Base-by-base conservation (phyloP, 1,140 invertebrate genomes). In the Papilio aristodemus region DNA sequence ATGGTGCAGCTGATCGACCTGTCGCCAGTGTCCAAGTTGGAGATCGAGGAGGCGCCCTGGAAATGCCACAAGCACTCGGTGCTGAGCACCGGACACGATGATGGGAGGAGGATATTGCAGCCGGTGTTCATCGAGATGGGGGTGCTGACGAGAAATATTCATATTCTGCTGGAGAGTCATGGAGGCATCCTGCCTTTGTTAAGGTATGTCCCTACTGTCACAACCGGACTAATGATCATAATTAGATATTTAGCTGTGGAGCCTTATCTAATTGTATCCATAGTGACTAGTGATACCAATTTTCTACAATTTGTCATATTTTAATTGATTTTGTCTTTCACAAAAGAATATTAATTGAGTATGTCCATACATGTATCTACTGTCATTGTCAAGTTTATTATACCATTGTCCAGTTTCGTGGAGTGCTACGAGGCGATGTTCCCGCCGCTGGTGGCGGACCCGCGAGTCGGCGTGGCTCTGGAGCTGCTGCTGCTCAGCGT, bases 401-500 rank as follows among this genome's bases (percentile, higher is more conserved):
- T 25, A 63, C 11, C 13, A 59, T 19, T 60, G 59, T 59, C 93
- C 77, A 96, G 96, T 89, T 94, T 97, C 76, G 93, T 95, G 46
- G 93, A 94, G 71, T 97, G 96, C 84, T 97, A 97, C 80, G 93
- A 94, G 80, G 94, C 94, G 17, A 94, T 95, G 81, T 96, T 96
- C 84, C 93, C 93, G 36, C 73, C 92, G 7, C 79, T 95, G 43
- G 81, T 92, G 46, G 79, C 91, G 4, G 90, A 94, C 79, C 17
- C 76, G 1, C 91, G 92, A 22, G 92, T 92, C 72, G 96, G 96
- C 1, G 96, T 97, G 7, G 94, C 96, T 0, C 85, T 97, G 36
- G 97, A 97, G 83, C 95, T 97, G 87, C 89, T 97, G 27, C 93
- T 97, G 1, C 94, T 95, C 10, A 96, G 95, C 84, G 91, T 96